phyloP scores from a whole-genome alignment of 2,888 invertebrate genomes.

The Saturnia japonica region DNA sequence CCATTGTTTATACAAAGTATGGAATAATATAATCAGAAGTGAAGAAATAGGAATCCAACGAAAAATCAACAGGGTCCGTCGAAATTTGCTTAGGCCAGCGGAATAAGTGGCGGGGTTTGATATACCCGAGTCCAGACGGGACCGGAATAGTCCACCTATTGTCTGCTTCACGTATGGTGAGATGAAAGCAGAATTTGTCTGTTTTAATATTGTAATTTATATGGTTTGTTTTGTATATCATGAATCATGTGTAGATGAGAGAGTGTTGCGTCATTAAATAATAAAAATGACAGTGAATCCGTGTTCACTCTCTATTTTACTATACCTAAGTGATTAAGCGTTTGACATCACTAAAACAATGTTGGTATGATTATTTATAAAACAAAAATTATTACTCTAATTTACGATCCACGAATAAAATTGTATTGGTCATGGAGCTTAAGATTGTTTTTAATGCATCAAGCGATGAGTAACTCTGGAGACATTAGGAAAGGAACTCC shows the following conservation, averaged over 20 bases:
- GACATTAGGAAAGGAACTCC: not conserved
- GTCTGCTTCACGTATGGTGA: constrained; percentile 52
- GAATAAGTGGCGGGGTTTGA: constrained; percentile 73
- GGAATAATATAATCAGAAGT: constrained; percentile 81
- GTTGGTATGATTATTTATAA: too few species aligned
- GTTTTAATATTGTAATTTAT: constrained; percentile 7
- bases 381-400: not conserved
- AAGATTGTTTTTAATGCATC: not conserved
- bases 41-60: constrained; percentile 80
- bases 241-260: not conserved
- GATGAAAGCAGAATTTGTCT: constrained; percentile 44
- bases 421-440: not conserved
- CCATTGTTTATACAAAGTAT: constrained; percentile 81
- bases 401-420: not conserved
- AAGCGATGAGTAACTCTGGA: not conserved
- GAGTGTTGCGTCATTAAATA: too few species aligned
- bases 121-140: constrained; percentile 48
- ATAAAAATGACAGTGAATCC: not conserved
- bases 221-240: not conserved
- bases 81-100: constrained; percentile 82
- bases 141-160: constrained; percentile 53
- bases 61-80: constrained; percentile 77
- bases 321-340: too few species aligned
- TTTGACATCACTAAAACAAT: too few species aligned
- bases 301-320: too few species aligned